These are phyloP conservation scores for Clusia tigrina DNA, from an alignment of 2,888 invertebrate genomes.

Conservation along the genomic window DNA sequence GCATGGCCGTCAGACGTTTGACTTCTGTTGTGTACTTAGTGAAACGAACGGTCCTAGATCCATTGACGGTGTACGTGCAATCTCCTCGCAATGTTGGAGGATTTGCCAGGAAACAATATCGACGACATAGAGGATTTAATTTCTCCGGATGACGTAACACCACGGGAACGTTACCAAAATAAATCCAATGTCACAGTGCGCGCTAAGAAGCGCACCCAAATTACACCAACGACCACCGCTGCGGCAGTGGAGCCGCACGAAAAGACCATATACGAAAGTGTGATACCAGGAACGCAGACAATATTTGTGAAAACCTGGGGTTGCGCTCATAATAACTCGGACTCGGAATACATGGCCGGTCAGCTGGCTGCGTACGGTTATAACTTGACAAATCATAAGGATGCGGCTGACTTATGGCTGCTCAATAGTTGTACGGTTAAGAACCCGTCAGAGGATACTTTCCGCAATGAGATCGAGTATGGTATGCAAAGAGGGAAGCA, in stretches of 20 bases:
- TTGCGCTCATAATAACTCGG: slow-evolving; percentile 96
- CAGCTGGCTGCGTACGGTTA: slow-evolving; percentile 89
- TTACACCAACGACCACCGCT: not conserved
- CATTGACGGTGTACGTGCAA: too few relatives aligned
- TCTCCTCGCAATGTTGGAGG: too few relatives aligned
- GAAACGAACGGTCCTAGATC: too few relatives aligned
- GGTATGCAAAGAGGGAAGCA: slow-evolving; percentile 79
- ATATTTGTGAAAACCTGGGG: slow-evolving; percentile 96
- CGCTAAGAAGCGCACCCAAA: slow-evolving; percentile 66
- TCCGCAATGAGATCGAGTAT: slow-evolving; percentile 84
- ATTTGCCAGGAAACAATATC: slow-evolving; percentile 61
- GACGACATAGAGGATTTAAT: slow-evolving; percentile 88
- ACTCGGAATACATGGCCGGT: slow-evolving; percentile 99
- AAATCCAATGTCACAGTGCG: slow-evolving; percentile 76
- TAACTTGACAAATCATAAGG: slow-evolving; percentile 80
- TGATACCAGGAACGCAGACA: slow-evolving; percentile 77
- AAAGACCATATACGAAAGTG: slow-evolving; percentile 68
- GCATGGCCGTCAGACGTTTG: not conserved
- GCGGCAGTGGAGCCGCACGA: slow-evolving; percentile 45
- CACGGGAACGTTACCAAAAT: slow-evolving; percentile 78
- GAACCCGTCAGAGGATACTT: slow-evolving; percentile 95
- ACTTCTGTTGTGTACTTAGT: not conserved
- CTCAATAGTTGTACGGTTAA: slow-evolving; percentile 98
- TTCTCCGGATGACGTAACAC: slow-evolving; percentile 80
- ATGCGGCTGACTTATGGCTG: slow-evolving; percentile 89